These are phyloP conservation scores for Goniozus legneri DNA, from an alignment of 1,140 invertebrate species.

Conservation along the genomic window DNA sequence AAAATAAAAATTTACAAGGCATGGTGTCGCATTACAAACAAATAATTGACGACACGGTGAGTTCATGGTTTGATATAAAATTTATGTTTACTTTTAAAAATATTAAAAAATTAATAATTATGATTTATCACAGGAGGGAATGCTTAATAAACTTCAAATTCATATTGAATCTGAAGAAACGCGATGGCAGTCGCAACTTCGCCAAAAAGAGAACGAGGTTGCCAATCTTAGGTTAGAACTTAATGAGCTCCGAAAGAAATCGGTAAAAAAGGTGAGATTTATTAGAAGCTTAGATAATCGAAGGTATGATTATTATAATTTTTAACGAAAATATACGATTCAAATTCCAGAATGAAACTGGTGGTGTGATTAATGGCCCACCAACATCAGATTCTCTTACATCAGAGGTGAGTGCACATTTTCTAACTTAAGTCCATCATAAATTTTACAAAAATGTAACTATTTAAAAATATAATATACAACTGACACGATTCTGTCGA, in stretches of 20 bases:
- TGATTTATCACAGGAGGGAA: slow-evolving; percentile 59
- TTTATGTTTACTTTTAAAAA: background rate
- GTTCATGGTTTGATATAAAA: slow-evolving; percentile 20
- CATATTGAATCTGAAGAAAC: slow-evolving; percentile 69
- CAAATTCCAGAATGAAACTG: slow-evolving; percentile 31
- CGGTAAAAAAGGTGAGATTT: slow-evolving; percentile 26
- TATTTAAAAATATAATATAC: too few species aligned
- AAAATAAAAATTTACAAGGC: slow-evolving; percentile 62
- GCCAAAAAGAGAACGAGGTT: slow-evolving; percentile 62
- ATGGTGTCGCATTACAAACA: slow-evolving; percentile 69
- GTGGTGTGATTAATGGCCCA: slow-evolving; percentile 36
- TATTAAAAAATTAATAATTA: slow-evolving; percentile 11
- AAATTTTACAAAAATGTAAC: too few species aligned
- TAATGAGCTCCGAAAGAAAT: slow-evolving; percentile 33
- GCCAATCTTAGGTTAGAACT: slow-evolving; percentile 56
- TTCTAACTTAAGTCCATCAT: slow-evolving; percentile 1
- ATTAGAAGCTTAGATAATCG: too few species aligned
- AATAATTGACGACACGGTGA: slow-evolving; percentile 73
- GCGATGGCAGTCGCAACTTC: slow-evolving; percentile 64
- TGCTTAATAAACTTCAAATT: slow-evolving; percentile 66
- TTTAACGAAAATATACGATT: too few species aligned
- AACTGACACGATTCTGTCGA: too few species aligned
- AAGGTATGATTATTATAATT: too few species aligned
- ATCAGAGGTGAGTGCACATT: slow-evolving; percentile 38
- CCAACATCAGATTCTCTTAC: slow-evolving; percentile 34